Percentiles rank a stretch among this genome's conserved stretches.
Evolutionary conservation across 2,113 vertebrate species (phyloP).

Genomic region (Rhinolophus ferrumequinum): DNA sequence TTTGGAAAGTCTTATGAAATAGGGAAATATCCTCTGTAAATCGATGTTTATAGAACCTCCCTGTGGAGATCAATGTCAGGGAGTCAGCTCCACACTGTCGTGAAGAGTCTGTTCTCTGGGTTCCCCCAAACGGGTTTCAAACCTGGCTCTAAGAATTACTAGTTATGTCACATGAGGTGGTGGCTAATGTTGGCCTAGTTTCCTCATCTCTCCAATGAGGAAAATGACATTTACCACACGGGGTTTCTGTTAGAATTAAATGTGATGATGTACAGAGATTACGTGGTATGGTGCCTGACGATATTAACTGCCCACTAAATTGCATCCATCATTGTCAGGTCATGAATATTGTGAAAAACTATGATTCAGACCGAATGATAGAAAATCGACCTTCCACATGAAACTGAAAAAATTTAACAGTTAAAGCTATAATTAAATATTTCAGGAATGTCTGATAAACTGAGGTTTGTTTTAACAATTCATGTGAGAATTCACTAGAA

Average conservation of each 20-base stretch:
- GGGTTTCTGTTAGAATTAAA: neutral
- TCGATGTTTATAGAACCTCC: neutral
- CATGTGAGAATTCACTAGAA: neutral
- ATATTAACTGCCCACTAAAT: neutral
- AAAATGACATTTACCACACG: neutral
- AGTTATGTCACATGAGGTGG: neutral
- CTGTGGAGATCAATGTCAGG: neutral
- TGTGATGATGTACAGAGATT: no score
- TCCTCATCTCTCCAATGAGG: neutral
- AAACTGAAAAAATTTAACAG: neutral
- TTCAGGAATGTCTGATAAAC: neutral
- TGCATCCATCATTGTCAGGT: neutral
- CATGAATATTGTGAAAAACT: neutral
- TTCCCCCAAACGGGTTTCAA: neutral
- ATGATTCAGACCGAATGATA: neutral
- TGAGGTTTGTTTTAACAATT: neutral
- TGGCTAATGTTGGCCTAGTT: neutral
- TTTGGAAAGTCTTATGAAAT: neutral
- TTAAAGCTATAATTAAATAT: neutral
- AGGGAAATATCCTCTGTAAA: neutral
- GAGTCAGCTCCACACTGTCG: fast-evolving
- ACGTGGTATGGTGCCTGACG: fast-evolving
- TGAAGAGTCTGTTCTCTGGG: neutral
- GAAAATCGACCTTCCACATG: neutral
- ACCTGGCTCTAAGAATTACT: neutral